These are phyloP conservation scores for Caenorhabditis briggsae DNA, from an alignment of 1,140 invertebrate species.

Conservation along the genomic window DNA sequence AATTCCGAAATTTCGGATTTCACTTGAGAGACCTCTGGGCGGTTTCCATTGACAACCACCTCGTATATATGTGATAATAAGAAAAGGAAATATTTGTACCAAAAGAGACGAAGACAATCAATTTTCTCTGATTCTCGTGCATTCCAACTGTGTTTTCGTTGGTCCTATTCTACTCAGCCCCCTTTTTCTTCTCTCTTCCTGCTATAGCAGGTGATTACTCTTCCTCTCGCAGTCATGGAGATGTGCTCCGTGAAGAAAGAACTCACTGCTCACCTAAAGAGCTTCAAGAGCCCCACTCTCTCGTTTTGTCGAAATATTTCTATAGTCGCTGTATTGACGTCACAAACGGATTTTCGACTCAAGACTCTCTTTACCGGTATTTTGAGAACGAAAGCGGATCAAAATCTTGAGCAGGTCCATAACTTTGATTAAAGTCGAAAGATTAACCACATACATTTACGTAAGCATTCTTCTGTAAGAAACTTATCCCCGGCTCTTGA, in stretches of 20 bases:
- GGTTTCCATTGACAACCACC: constrained; percentile 17
- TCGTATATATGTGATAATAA: background rate
- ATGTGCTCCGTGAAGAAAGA: background rate
- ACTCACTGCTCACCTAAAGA: background rate
- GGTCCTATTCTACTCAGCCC: background rate
- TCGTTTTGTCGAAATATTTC: constrained; percentile 26
- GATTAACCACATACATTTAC: constrained; percentile 2
- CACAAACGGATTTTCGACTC: constrained; percentile 21
- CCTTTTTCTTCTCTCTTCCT: constrained; percentile 16
- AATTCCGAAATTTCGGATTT: background rate
- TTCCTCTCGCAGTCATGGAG: constrained; percentile 38
- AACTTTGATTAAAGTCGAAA: constrained; percentile 33
- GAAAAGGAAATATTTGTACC: background rate
- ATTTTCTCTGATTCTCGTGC: background rate
- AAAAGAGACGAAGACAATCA: constrained; percentile 4
- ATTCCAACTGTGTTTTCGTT: background rate
- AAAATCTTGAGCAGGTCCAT: constrained; percentile 19
- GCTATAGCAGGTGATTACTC: constrained; percentile 51
- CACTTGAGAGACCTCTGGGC: background rate
- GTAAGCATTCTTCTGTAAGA: constrained; percentile 16
- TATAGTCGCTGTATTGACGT: constrained; percentile 22
- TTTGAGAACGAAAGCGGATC: constrained; percentile 25
- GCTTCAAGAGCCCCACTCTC: constrained; percentile 8
- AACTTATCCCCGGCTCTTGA: background rate
- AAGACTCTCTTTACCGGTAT: background rate